Conservation (phyloP, 2,888 invertebrate genomes). For the Lucinisca nassula region DNA sequence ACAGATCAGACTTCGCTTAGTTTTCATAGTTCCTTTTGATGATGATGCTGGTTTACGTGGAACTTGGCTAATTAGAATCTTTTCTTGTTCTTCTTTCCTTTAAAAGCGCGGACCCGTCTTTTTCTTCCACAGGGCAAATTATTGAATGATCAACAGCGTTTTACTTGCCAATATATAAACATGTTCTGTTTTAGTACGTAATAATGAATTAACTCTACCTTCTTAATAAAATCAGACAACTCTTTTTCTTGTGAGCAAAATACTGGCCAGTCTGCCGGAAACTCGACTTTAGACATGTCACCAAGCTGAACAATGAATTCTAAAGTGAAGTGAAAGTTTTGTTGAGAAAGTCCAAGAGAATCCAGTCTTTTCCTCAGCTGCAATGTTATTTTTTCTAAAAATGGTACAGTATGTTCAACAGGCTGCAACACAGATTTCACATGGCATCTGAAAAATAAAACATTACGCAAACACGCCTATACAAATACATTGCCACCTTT, state of each 20-base stretch:
- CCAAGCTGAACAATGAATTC: constrained; percentile 6
- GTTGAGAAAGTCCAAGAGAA: constrained; percentile 22
- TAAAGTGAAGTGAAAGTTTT: constrained; percentile 1
- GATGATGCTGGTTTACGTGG: too few relatives aligned
- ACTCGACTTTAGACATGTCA: not conserved
- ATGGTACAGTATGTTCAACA: constrained; percentile 24
- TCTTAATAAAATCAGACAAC: not conserved
- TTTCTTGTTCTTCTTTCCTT: too few relatives aligned
- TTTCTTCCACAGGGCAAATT: too few relatives aligned
- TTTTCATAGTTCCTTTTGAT: too few relatives aligned
- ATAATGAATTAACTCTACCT: constrained; percentile 17
- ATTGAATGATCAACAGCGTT: too few relatives aligned
- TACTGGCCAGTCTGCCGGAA: not conserved
- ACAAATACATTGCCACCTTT: too few relatives aligned
- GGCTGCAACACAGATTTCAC: constrained; percentile 8
- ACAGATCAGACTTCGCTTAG: too few relatives aligned
- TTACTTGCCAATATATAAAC: too few relatives aligned
- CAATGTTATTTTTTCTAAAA: not conserved
- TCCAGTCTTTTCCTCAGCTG: constrained; percentile 11
- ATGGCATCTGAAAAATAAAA: not conserved
- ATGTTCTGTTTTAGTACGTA: too few relatives aligned
- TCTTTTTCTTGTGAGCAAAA: constrained; percentile 14
- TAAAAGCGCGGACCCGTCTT: too few relatives aligned
- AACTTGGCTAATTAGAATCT: too few relatives aligned
- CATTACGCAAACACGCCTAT: too few relatives aligned